A percentile compares a stretch with the other conserved stretches of the same genome.
Conservation (phyloP, 2,797 vertebrate species). For the Chrysocyon brachyurus region DNA sequence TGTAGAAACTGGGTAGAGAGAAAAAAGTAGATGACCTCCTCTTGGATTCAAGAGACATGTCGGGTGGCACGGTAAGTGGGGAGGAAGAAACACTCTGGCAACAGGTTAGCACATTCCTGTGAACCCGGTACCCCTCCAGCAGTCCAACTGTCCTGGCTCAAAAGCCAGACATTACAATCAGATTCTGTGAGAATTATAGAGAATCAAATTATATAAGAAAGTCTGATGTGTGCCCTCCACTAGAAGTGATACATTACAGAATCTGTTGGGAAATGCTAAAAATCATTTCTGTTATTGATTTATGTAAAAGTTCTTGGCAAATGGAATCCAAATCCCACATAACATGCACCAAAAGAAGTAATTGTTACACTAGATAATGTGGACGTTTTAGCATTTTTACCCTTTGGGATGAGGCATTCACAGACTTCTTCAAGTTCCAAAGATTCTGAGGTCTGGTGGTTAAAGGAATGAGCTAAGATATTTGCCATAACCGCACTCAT, state of each 20-base stretch:
- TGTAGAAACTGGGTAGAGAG: slow-evolving; percentile 68
- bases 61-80: neutral
- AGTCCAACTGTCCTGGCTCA: slow-evolving; percentile 36
- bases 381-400: slow-evolving; percentile 30
- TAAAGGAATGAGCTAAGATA: slow-evolving; percentile 54
- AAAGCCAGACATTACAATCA: slow-evolving; percentile 66
- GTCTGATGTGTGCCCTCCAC: slow-evolving; percentile 2
- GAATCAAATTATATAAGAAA: slow-evolving; percentile 63
- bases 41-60: slow-evolving; percentile 58
- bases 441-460: neutral
- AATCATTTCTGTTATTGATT: slow-evolving; percentile 64
- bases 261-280: slow-evolving; percentile 60
- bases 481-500: slow-evolving; percentile 7
- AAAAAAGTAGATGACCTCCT: slow-evolving; percentile 78
- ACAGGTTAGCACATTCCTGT: neutral
- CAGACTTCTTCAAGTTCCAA: slow-evolving; percentile 57
- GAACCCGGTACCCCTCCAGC: slow-evolving; percentile 20
- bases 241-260: slow-evolving; percentile 31
- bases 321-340: slow-evolving; percentile 29
- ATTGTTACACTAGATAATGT: neutral
- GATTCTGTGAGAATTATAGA: slow-evolving; percentile 58
- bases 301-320: slow-evolving; percentile 65
- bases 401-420: slow-evolving; percentile 39
- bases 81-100: slow-evolving; percentile 20
- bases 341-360: neutral